Evolutionary conservation across 2,797 vertebrate genomes (phyloP), one percentile per base, ranked within the genome.

Genomic region (Karalla daura): DNA sequence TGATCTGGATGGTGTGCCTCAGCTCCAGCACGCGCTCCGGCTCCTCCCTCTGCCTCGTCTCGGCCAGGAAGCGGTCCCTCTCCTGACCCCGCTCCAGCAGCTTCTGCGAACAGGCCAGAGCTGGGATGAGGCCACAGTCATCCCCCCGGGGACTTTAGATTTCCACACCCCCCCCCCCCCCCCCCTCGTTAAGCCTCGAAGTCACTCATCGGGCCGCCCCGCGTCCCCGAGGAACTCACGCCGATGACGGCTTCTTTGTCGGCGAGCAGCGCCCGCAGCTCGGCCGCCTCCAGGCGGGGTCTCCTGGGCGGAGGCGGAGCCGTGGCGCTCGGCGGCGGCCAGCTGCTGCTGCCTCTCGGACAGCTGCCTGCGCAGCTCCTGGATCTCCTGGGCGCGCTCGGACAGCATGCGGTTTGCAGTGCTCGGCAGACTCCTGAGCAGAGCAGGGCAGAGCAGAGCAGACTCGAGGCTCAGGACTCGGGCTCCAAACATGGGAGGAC

Each of bases 221-320:
- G 46, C 17, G 25, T 77, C 78, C 66, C 76, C 39, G 41, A 74
- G 74, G 81, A 87, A 61, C 94, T 86, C 72, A 95, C 94, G 0
- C 86, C 91, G 70, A 95, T 94, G 67, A 94, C 81, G 17, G 76
- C 68, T 12, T 95, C 94, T 76, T 95, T 95, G 67, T 95, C 91
- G 2, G 83, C 81, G 27, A 94, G 81, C 63, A 88, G 63, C 8
- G 80, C 71, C 76, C 73, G 81, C 44, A 95, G 91, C 62, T 92
- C 80, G 5, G 89, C 89, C 0, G 65, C 85, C 74, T 92, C 93
- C 55, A 92, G 79, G 81, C 84, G 72, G n/a, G 44, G 82, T 85
- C 54, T 92, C 90, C 62, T 93, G 92, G 43, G 86, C 63, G n/a
- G 71, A 59, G 20, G 77, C 58, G 23, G 83, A 70, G 44, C 76